These are phyloP conservation scores for Drosophila eohydei DNA, from an alignment of 2,888 invertebrate species.

Conservation along the genomic window DNA sequence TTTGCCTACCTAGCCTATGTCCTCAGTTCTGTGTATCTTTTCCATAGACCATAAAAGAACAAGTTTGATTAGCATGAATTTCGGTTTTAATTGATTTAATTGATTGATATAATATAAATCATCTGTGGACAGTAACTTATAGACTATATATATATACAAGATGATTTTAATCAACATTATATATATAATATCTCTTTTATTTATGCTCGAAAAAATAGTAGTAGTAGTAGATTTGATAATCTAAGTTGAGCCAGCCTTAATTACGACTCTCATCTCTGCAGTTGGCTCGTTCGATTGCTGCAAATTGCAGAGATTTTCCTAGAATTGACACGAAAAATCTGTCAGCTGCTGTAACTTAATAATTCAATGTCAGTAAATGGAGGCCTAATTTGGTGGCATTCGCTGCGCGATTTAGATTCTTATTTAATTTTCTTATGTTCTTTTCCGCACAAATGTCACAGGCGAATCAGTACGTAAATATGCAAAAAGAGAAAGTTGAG, in stretches of 20 bases:
- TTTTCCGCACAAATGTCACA: conserved; percentile 57
- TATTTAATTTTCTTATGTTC: conserved; percentile 40
- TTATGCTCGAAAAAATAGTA: too few relatives aligned
- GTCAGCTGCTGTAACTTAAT: conserved; percentile 64
- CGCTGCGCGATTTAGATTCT: conserved; percentile 31
- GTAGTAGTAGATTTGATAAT: too few relatives aligned
- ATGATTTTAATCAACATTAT: too few relatives aligned
- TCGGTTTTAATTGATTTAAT: too few relatives aligned
- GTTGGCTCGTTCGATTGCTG: conserved; percentile 5
- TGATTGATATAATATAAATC: too few relatives aligned
- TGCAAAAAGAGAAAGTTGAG: conserved; percentile 28
- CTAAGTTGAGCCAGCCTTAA: conserved; percentile 51
- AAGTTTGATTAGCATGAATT: too few relatives aligned
- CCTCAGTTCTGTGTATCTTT: too few relatives aligned
- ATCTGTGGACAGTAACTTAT: too few relatives aligned
- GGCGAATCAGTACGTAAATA: conserved; percentile 59
- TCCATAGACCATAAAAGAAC: too few relatives aligned
- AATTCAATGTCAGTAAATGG: conserved; percentile 56
- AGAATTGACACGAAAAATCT: conserved; percentile 35
- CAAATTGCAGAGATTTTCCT: conserved; percentile 40
- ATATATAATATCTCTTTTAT: too few relatives aligned
- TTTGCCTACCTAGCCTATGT: too few relatives aligned
- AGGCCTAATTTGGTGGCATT: conserved; percentile 32
- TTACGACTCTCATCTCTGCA: conserved; percentile 15
- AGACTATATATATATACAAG: too few relatives aligned